Conservation (phyloP, 2,113 vertebrate species). For the Bufo bufo region DNA sequence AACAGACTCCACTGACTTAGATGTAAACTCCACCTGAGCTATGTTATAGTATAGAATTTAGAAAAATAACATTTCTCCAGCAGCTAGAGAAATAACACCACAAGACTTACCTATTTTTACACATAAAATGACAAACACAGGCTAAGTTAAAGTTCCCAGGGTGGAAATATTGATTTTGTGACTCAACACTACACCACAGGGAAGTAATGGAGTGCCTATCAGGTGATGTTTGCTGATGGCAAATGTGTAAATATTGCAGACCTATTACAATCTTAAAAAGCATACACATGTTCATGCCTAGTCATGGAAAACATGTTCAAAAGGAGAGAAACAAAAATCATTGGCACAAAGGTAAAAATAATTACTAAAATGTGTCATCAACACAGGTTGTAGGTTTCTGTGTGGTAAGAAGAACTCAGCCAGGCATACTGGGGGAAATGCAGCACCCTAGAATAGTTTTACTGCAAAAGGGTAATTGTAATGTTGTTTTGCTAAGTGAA, state of each 20-base stretch:
- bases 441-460: too few species aligned
- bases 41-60: too few species aligned
- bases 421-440: too few species aligned
- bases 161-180: conserved; percentile 32
- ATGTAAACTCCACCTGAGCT: too few species aligned
- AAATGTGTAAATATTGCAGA: not conserved
- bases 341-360: not conserved
- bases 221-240: not conserved
- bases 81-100: not conserved
- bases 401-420: too few species aligned
- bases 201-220: not conserved
- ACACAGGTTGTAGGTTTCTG: too few species aligned
- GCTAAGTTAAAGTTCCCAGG: not conserved
- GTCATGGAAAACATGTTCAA: not conserved
- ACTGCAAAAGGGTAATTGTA: too few species aligned
- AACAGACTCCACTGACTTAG: too few species aligned
- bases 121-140: not conserved
- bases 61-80: not conserved
- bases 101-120: not conserved
- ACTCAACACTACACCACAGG: not conserved
- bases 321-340: not conserved
- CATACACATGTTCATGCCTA: not conserved
- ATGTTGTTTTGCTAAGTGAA: too few species aligned
- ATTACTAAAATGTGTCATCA: too few species aligned
- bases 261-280: not conserved